These are phyloP conservation scores for Anhinga rufa DNA, from an alignment of 2,113 vertebrate genomes.

Conservation along the genomic window DNA sequence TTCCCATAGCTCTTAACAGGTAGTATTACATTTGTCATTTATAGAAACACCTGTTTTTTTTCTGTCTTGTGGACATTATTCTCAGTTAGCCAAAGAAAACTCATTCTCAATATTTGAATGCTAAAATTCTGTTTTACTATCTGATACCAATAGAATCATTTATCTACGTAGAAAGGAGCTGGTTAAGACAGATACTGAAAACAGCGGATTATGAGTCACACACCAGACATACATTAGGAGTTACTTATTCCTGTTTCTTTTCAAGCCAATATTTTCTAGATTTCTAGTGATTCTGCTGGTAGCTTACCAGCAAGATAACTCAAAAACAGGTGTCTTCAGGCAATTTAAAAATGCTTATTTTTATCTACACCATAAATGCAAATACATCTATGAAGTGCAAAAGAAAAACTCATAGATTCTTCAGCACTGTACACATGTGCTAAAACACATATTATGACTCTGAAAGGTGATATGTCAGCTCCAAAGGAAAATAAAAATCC, in stretches of 20 bases:
- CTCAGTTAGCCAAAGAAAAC: neutral
- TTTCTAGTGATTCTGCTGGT: neutral
- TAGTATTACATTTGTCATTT: neutral
- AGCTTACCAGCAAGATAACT: neutral
- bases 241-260: neutral
- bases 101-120: neutral
- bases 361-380: neutral
- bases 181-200: neutral
- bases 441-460: neutral
- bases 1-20: neutral
- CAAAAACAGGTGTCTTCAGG: neutral
- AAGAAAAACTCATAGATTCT: neutral
- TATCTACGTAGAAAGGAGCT: neutral
- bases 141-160: neutral
- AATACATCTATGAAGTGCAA: neutral
- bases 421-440: neutral
- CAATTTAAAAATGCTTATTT: neutral
- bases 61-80: neutral
- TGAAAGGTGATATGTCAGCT: neutral
- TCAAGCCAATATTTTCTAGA: neutral
- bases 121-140: neutral
- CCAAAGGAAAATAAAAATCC: neutral
- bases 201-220: neutral
- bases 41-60: neutral
- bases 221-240: neutral